Conservation (phyloP, 1,140 invertebrate species). For the Eupristina koningsbergeri region DNA sequence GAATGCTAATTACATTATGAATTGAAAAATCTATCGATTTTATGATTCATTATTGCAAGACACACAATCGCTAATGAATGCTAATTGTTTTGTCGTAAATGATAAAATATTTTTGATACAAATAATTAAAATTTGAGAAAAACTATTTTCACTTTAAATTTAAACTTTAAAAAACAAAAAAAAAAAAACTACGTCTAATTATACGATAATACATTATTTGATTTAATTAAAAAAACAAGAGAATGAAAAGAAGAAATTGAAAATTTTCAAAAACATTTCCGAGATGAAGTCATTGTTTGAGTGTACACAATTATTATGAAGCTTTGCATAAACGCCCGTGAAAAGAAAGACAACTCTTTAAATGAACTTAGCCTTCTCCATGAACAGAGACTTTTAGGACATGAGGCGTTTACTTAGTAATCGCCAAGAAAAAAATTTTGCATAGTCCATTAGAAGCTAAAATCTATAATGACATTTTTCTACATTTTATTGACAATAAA, state of each 20-base stretch:
- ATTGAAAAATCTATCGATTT: no score
- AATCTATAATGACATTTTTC: neutral
- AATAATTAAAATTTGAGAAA: no score
- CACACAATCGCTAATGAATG: no score
- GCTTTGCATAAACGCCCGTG: slow-evolving; percentile 22
- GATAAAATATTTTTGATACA: no score
- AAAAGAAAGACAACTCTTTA: slow-evolving; percentile 15
- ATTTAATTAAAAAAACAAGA: no score
- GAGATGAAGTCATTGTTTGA: neutral
- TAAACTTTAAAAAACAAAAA: no score
- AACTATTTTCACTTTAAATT: no score
- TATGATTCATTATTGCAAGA: no score
- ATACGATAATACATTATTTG: no score
- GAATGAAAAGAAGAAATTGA: neutral
- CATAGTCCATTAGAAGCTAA: slow-evolving; percentile 13
- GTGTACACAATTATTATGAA: neutral
- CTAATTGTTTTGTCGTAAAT: no score
- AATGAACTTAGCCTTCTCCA: slow-evolving; percentile 29
- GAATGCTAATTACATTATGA: no score
- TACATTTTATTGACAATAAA: neutral
- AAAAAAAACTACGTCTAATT: no score
- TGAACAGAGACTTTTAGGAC: slow-evolving; percentile 29
- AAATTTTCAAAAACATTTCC: neutral
- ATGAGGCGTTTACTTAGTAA: slow-evolving; percentile 27
- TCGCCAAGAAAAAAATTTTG: neutral